Evolutionary conservation across 1,140 invertebrate species (phyloP), one percentile per base, ranked within the genome.

Genomic region (Anastatus disparis): DNA sequence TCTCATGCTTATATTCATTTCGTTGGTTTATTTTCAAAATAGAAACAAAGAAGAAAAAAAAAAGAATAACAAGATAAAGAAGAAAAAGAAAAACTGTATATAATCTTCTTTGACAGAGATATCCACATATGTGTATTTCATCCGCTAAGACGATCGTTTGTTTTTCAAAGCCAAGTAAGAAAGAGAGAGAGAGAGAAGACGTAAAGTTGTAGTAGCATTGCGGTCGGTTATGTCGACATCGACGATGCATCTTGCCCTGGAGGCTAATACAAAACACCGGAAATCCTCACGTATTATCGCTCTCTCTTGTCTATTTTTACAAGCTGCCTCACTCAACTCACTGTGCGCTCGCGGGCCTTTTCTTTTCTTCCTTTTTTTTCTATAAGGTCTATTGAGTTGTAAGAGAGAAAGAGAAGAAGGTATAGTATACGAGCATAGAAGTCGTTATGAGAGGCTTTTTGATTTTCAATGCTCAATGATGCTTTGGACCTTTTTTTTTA

Each of bases 231-330:
- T 42, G 55, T 42, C 31, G 61, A 55, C 56, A 15, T 61, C 40
- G 24, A 20, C 55, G 38, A 71, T 38, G 69, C 42, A 63, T 65
- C 53, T n/a, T n/a, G n/a, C n/a, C n/a, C n/a, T n/a, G n/a, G n/a
- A n/a, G n/a, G 52, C 27, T 48, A 35, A 61, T 42, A 69, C 74
- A 72, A 72, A 74, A 76, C 71, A 72, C 70, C 74, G 72, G 72
- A 68, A 73, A 71, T 73, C 56, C 46, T 27, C 72, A 58, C 74
- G 78, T 77, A 77, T 77, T 70, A 72, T 61, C 50, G 31, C 68
- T 73, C 55, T 29, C 63, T 72, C 35, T 59, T 53, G 64, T 76
- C 62, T 81, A 77, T 81, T 81, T 79, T 77, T 76, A 76, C 73
- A 79, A 75, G 78, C 63, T 13, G 64, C 50, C 10, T n/a, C n/a